Evolutionary conservation across 2,888 invertebrate species (phyloP).

Genomic region (Ectropis crepuscularia): DNA sequence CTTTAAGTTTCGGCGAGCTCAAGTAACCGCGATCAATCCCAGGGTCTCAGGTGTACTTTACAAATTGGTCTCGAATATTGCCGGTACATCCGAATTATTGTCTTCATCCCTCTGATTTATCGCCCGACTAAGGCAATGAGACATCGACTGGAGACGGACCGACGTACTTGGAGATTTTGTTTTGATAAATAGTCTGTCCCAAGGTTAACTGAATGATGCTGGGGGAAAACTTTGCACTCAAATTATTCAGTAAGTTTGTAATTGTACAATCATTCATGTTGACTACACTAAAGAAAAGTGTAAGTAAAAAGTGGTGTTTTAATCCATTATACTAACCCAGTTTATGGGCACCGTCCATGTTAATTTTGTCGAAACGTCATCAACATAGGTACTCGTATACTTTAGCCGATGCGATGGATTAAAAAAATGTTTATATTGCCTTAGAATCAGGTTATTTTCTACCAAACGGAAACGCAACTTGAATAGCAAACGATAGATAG

Average conservation of each 20-base stretch:
- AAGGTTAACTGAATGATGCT: slow-evolving; percentile 10
- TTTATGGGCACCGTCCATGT: no score
- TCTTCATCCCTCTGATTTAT: slow-evolving; percentile 60
- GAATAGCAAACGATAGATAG: no score
- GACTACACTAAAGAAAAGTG: no score
- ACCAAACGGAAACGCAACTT: no score
- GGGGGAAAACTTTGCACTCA: slow-evolving; percentile 10
- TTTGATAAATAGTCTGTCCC: slow-evolving; percentile 11
- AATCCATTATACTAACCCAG: no score
- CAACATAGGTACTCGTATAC: no score
- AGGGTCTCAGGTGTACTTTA: slow-evolving; percentile 59
- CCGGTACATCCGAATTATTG: slow-evolving; percentile 67
- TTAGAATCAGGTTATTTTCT: no score
- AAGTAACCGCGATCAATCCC: slow-evolving; percentile 41
- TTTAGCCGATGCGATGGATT: no score
- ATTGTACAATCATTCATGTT: neutral
- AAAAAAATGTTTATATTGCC: no score
- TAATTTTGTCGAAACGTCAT: no score
- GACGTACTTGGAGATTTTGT: slow-evolving; percentile 11
- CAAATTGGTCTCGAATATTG: slow-evolving; percentile 60
- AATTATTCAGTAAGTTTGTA: slow-evolving; percentile 11
- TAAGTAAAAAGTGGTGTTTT: no score
- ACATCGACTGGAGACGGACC: slow-evolving; percentile 11
- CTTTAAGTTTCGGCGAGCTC: slow-evolving; percentile 39
- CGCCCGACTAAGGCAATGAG: slow-evolving; percentile 37